Percentiles rank a stretch among this genome's conserved stretches.
Evolutionary conservation across 1,140 invertebrate species (phyloP).

Genomic region (Choristoneura fumiferana): DNA sequence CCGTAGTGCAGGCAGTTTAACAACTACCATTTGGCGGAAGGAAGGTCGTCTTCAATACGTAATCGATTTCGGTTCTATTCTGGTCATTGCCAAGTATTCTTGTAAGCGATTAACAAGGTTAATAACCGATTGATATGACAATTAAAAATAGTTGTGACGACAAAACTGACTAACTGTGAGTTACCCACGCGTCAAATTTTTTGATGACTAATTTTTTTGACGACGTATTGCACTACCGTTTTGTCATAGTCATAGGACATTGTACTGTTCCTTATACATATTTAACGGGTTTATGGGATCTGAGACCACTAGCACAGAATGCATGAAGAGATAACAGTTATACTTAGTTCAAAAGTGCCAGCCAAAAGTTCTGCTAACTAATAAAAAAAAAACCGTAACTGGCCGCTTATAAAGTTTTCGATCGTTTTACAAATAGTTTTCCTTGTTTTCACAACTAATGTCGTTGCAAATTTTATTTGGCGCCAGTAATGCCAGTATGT

Average conservation of each 20-base stretch:
- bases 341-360: too few species aligned
- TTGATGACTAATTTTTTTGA: constrained; percentile 41
- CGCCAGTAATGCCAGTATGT: background rate
- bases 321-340: too few species aligned
- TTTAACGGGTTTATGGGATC: too few species aligned
- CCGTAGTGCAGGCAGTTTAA: constrained; percentile 25
- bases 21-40: constrained; percentile 8
- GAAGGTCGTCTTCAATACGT: constrained; percentile 8
- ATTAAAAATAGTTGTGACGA: constrained; percentile 27
- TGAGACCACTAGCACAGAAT: too few species aligned
- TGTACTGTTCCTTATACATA: background rate
- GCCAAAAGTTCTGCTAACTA: too few species aligned
- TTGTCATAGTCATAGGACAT: background rate
- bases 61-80: constrained; percentile 17
- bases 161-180: constrained; percentile 39
- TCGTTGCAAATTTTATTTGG: background rate
- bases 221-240: constrained; percentile 28
- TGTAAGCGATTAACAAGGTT: constrained; percentile 31
- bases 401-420: too few species aligned
- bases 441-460: background rate
- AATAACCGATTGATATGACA: constrained; percentile 44
- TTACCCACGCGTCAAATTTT: constrained; percentile 39
- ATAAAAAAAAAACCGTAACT: too few species aligned
- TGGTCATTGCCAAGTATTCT: constrained; percentile 16
- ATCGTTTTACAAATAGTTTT: background rate